Evolutionary conservation across 2,113 vertebrate genomes (phyloP).

Genomic region (Setophaga kirtlandii): DNA sequence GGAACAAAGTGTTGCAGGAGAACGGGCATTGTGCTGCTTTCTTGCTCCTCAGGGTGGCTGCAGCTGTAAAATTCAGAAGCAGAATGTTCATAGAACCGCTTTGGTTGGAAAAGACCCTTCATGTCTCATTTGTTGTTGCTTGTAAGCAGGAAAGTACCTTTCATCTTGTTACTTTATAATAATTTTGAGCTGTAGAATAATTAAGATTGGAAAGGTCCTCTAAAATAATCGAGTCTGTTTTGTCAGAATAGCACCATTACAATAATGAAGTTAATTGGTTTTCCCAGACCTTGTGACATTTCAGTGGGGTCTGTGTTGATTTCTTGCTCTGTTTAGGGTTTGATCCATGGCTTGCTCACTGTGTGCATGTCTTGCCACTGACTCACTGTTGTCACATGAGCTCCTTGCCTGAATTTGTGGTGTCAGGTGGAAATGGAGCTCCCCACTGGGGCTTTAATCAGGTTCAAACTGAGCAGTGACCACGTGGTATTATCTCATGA

Average conservation of each 20-base stretch:
- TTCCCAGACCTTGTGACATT: neutral
- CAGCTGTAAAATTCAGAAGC: neutral
- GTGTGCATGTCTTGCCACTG: accelerated
- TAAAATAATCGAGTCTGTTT: neutral
- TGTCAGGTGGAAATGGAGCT: neutral
- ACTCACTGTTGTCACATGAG: neutral
- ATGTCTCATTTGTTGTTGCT: neutral
- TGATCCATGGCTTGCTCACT: neutral
- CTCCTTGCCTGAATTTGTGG: neutral
- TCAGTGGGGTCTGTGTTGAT: neutral
- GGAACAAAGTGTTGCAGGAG: neutral
- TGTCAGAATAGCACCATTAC: neutral
- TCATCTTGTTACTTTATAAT: neutral
- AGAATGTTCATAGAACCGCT: neutral
- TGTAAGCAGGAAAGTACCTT: neutral
- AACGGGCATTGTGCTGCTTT: neutral
- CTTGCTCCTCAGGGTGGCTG: neutral
- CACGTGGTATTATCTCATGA: accelerated
- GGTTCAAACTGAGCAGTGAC: neutral
- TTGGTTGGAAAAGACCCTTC: neutral
- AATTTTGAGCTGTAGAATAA: neutral
- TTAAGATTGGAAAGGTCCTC: neutral
- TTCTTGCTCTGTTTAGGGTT: neutral
- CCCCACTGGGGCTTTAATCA: neutral
- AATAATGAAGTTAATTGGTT: neutral